Evolutionary conservation across 2,797 vertebrate genomes (phyloP).

Genomic region (Acipenser transmontanus): DNA sequence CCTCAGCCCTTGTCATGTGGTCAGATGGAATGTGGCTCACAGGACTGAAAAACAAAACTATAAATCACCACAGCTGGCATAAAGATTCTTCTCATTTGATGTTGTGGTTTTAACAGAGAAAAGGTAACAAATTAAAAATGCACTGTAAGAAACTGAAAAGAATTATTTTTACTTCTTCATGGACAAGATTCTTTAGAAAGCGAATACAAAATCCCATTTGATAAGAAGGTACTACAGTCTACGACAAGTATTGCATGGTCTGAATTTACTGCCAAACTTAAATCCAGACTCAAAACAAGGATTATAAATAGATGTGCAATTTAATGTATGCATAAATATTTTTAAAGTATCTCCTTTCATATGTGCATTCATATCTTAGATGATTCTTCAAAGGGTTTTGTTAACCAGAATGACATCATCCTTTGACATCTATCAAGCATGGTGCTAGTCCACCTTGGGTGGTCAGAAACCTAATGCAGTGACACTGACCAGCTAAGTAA

Average conservation of each 20-base stretch:
- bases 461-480: too few species aligned
- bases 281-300: too few species aligned
- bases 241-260: neutral
- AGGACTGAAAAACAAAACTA: conserved; percentile 2
- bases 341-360: too few species aligned
- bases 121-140: conserved; percentile 12
- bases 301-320: neutral
- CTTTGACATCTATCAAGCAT: too few species aligned
- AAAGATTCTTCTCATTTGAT: conserved; percentile 1
- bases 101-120: conserved; percentile 10
- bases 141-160: neutral
- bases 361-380: too few species aligned
- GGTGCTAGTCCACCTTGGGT: too few species aligned
- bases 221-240: neutral
- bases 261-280: neutral
- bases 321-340: too few species aligned
- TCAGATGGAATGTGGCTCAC: neutral
- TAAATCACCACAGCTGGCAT: neutral
- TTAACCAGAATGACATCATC: too few species aligned
- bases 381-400: too few species aligned
- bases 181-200: neutral
- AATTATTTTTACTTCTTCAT: neutral
- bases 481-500: too few species aligned
- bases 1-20: neutral
- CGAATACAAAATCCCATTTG: too few species aligned